Conservation (phyloP, 2,888 invertebrate species). For the Orchestes rusci region DNA sequence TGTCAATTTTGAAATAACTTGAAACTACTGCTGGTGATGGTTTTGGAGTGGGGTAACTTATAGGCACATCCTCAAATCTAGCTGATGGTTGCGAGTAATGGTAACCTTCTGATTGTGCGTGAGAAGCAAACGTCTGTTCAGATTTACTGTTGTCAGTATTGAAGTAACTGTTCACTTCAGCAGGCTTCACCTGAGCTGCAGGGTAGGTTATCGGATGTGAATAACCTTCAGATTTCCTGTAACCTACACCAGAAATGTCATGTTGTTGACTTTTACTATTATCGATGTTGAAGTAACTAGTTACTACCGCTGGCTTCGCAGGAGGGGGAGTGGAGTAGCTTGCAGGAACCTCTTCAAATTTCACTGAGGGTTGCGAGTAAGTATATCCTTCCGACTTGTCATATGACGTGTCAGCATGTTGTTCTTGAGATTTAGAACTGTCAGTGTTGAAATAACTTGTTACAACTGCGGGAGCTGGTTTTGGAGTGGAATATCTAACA, state of each 20-base stretch:
- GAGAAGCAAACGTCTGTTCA: not conserved
- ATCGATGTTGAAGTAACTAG: constrained; percentile 24
- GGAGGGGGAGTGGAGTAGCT: not conserved
- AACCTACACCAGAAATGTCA: not conserved
- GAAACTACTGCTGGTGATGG: constrained; percentile 12
- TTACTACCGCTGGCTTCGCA: constrained; percentile 30
- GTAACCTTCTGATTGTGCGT: constrained; percentile 17
- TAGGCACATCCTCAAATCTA: constrained; percentile 19
- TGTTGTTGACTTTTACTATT: constrained; percentile 6
- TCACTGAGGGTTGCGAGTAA: constrained; percentile 36
- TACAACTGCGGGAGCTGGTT: constrained; percentile 12
- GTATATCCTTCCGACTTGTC: constrained; percentile 32
- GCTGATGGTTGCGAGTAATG: constrained; percentile 23
- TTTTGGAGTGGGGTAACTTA: constrained; percentile 1
- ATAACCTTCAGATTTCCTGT: not conserved
- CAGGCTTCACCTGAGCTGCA: constrained; percentile 6
- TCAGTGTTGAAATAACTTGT: constrained; percentile 26
- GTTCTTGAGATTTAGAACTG: constrained; percentile 16
- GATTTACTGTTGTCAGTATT: constrained; percentile 4
- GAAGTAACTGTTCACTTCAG: constrained; percentile 14
- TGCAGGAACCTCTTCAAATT: constrained; percentile 39
- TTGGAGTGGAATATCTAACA: constrained; percentile 7
- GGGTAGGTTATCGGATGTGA: no score
- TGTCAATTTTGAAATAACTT: constrained; percentile 12
- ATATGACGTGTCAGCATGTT: constrained; percentile 4